phyloP scores from a whole-genome alignment of 1,140 invertebrate genomes.

The Danaus melanippus region DNA sequence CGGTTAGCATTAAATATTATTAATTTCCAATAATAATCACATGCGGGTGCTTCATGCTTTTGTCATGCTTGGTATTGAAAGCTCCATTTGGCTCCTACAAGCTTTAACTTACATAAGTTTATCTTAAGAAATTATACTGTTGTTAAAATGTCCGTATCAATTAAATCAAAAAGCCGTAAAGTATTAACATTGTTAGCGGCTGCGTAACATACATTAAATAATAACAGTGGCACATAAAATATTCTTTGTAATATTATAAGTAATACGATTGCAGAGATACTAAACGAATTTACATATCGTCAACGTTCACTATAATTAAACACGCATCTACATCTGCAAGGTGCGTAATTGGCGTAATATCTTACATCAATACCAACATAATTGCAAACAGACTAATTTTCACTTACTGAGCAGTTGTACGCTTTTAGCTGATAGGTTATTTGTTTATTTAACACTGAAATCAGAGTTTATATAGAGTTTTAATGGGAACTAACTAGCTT shows the following conservation, averaged over 20 bases:
- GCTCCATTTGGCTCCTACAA: too few species aligned
- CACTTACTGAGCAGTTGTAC: conserved; percentile 2
- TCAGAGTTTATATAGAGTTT: background rate
- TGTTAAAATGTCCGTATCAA: too few species aligned
- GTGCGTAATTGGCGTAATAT: conserved; percentile 5
- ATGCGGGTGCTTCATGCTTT: conserved; percentile 12
- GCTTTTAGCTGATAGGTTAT: too few species aligned
- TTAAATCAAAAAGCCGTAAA: too few species aligned
- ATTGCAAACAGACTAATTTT: conserved; percentile 7
- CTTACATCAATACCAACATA: conserved; percentile 4
- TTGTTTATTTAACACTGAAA: background rate
- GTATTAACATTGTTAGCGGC: too few species aligned
- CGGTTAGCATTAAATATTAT: conserved; percentile 27
- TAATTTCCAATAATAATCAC: conserved; percentile 17
- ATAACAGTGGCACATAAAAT: too few species aligned
- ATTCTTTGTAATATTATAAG: background rate
- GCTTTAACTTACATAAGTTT: background rate
- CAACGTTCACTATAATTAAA: conserved; percentile 4
- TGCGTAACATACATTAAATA: too few species aligned
- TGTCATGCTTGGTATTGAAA: background rate
- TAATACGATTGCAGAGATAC: background rate
- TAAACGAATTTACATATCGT: conserved; percentile 1
- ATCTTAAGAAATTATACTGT: background rate
- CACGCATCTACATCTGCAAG: conserved; percentile 9
- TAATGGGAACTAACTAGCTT: background rate